phyloP scores from a whole-genome alignment of 2,797 vertebrate species.

The Sandelia bainsii region DNA sequence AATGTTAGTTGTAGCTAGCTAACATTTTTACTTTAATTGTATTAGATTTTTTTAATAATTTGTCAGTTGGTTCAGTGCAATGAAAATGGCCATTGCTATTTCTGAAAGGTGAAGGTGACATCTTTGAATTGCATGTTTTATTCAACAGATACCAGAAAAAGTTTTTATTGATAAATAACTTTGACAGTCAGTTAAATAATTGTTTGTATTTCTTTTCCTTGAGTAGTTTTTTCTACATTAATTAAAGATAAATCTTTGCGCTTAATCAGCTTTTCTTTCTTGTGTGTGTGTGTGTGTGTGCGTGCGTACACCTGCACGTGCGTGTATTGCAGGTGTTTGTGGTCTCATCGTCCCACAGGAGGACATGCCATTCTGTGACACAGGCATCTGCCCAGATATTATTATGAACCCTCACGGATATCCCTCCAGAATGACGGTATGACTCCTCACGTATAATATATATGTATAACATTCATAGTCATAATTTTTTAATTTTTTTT shows the following conservation, averaged over 20 bases:
- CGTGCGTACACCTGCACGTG: neutral
- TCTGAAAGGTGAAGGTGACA: too few relatives aligned
- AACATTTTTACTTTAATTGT: neutral
- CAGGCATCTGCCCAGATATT: constrained; percentile 98
- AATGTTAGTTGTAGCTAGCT: neutral
- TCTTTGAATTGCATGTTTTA: too few relatives aligned
- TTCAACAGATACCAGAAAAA: neutral
- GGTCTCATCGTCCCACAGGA: constrained; percentile 99
- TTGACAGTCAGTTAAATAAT: neutral
- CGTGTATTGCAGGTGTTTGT: constrained; percentile 89
- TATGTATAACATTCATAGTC: too few relatives aligned
- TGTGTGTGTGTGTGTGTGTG: neutral
- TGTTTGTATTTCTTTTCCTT: neutral
- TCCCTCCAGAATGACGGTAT: constrained; percentile 98
- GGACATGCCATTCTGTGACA: constrained; percentile 98
- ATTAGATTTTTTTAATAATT: neutral
- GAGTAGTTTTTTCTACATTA: neutral
- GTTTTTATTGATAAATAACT: neutral
- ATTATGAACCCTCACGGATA: constrained; percentile 99
- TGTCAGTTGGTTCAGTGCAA: neutral
- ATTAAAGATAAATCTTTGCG: neutral
- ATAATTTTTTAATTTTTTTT: too few relatives aligned
- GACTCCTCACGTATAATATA: too few relatives aligned
- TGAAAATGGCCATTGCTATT: neutral
- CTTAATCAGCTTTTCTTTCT: neutral